Evolutionary conservation across 2,797 vertebrate genomes (phyloP).

Genomic region (Malurus leucopterus): DNA sequence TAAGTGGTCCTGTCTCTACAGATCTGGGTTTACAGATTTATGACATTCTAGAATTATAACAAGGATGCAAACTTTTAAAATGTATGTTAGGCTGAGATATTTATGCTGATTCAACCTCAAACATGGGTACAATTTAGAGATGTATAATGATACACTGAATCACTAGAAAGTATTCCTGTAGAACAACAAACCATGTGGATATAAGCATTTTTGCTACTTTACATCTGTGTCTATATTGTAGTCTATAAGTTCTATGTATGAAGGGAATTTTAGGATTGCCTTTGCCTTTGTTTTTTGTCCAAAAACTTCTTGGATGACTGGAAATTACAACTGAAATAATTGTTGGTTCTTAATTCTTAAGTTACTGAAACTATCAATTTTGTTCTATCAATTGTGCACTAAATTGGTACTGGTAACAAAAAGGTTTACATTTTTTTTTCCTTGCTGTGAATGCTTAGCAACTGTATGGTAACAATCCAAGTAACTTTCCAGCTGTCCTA

Average conservation of each 20-base stretch:
- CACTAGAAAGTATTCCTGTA: background rate
- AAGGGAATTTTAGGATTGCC: background rate
- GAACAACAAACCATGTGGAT: background rate
- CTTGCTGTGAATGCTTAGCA: background rate
- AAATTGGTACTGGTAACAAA: background rate
- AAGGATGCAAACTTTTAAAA: background rate
- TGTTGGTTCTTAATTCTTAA: background rate
- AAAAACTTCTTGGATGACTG: background rate
- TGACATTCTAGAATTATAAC: background rate
- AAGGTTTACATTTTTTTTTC: background rate
- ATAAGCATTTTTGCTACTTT: background rate
- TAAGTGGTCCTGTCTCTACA: background rate
- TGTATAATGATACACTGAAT: background rate
- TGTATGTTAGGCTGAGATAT: background rate
- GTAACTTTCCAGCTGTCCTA: background rate
- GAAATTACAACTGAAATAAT: background rate
- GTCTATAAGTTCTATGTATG: background rate
- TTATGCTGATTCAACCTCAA: background rate
- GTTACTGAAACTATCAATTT: background rate
- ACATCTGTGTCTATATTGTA: background rate
- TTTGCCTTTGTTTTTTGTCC: background rate
- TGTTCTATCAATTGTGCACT: background rate
- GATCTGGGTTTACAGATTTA: background rate
- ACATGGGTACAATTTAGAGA: background rate
- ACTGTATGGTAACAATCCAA: background rate